A percentile compares a stretch with the other conserved stretches of the same genome.
phyloP scores from a whole-genome alignment of 2,888 invertebrate genomes.

The Brenthis hecate region DNA sequence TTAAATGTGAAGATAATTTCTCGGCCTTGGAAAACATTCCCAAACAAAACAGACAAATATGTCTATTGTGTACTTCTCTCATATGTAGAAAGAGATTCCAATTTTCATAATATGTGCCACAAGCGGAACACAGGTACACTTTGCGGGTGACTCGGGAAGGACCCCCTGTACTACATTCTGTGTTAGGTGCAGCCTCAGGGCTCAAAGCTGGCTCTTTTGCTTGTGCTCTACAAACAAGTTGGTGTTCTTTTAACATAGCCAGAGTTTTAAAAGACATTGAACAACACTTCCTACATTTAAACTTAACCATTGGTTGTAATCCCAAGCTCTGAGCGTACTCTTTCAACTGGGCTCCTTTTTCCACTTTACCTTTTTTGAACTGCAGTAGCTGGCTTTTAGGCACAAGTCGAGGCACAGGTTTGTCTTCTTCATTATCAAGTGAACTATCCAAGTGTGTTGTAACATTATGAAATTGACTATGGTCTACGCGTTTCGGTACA shows the following conservation, averaged over 20 bases:
- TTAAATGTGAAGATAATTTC: constrained; percentile 89
- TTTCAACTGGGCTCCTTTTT: constrained; percentile 69
- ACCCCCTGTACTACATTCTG: constrained; percentile 62
- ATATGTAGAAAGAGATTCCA: constrained; percentile 94
- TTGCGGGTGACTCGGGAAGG: constrained; percentile 87
- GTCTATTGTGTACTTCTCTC: constrained; percentile 90
- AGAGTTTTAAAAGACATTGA: constrained; percentile 85
- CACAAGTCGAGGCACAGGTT: constrained; percentile 75
- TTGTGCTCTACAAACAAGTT: constrained; percentile 82
- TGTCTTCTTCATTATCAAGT: constrained; percentile 66
- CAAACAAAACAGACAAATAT: constrained; percentile 91
- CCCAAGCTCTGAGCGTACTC: constrained; percentile 89
- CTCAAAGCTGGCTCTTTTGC: constrained; percentile 69
- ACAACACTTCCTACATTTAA: constrained; percentile 89
- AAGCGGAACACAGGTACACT: constrained; percentile 91
- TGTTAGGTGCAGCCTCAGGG: constrained; percentile 62
- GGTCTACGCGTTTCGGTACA: constrained; percentile 65
- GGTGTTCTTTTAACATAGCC: constrained; percentile 86
- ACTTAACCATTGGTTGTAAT: constrained; percentile 86
- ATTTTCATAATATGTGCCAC: constrained; percentile 92
- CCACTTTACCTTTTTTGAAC: constrained; percentile 73
- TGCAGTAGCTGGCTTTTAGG: constrained; percentile 75
- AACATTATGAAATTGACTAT: constrained; percentile 66
- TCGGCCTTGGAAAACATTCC: constrained; percentile 92
- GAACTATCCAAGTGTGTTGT: constrained; percentile 55